A percentile compares a stretch with the other conserved stretches of the same genome.
These are phyloP conservation scores for Platycheirus albimanus DNA, from an alignment of 2,888 invertebrate genomes.

Conservation along the genomic window DNA sequence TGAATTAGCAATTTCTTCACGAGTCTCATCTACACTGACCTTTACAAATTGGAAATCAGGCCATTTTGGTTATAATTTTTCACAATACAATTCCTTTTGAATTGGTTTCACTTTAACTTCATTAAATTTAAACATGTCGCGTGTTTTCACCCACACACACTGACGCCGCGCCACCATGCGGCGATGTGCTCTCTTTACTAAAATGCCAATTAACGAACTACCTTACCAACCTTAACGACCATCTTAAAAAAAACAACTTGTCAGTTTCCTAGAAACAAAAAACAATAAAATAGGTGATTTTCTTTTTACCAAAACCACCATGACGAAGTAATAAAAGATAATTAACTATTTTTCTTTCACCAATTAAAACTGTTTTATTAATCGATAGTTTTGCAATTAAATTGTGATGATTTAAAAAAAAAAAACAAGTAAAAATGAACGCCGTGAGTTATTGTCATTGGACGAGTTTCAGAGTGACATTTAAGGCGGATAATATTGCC, in stretches of 20 bases:
- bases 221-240: not conserved
- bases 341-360: conserved; percentile 23
- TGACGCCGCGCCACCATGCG: not conserved
- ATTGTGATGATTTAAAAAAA: not conserved
- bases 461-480: conserved; percentile 36
- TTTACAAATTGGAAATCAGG: not conserved
- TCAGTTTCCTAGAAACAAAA: conserved; percentile 16
- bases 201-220: conserved; percentile 1
- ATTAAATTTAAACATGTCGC: not conserved
- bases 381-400: conserved; percentile 50
- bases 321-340: conserved; percentile 19
- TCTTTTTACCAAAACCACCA: conserved; percentile 11
- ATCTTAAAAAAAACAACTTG: not conserved
- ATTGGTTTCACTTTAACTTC: conserved; percentile 1
- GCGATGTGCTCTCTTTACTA: not conserved
- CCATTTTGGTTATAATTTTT: not conserved
- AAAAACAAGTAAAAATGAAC: conserved; percentile 3
- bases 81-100: too few species aligned
- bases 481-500: conserved; percentile 33
- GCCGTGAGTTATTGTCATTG: conserved; percentile 11
- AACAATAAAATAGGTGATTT: conserved; percentile 22
- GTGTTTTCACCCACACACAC: conserved; percentile 1
- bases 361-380: conserved; percentile 57
- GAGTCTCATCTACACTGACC: conserved; percentile 1
- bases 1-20: not conserved